Conservation (phyloP, 2,113 vertebrate genomes). For the Amblyornis subalaris region DNA sequence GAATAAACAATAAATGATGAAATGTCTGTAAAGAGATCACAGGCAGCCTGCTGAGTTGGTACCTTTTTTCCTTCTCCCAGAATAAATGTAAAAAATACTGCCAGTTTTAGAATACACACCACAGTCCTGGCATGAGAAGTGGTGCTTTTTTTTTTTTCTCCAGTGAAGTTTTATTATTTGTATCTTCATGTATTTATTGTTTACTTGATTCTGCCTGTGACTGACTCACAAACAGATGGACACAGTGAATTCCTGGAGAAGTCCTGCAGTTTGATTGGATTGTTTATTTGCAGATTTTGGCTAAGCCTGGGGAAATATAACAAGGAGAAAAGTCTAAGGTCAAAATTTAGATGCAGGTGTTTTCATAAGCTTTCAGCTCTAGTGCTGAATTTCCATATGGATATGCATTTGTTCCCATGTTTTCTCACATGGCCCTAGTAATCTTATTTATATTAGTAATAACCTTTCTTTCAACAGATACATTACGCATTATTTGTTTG, state of each 20-base stretch:
- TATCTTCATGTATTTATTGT: conserved; percentile 44
- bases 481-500: background rate
- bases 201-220: conserved; percentile 33
- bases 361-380: conserved; percentile 32
- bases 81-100: background rate
- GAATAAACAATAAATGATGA: conserved; percentile 21
- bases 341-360: conserved; percentile 57
- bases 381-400: conserved; percentile 30
- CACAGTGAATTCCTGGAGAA: conserved; percentile 51
- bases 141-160: background rate
- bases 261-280: conserved; percentile 40
- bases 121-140: background rate
- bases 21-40: background rate
- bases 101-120: background rate
- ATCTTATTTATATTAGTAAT: conserved; percentile 19
- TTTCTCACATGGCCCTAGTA: background rate
- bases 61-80: background rate
- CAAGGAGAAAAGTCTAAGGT: conserved; percentile 49
- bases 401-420: conserved; percentile 1
- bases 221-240: conserved; percentile 61
- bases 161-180: conserved; percentile 29
- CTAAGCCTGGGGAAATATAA: conserved; percentile 41
- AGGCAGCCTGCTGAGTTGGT: background rate
- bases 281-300: conserved; percentile 58
- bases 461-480: conserved; percentile 20